A percentile compares a stretch with the other conserved stretches of the same genome.
These are phyloP conservation scores for Phallusia fumigata DNA, from an alignment of 23 tunicate genomes.

Conservation along the genomic window DNA sequence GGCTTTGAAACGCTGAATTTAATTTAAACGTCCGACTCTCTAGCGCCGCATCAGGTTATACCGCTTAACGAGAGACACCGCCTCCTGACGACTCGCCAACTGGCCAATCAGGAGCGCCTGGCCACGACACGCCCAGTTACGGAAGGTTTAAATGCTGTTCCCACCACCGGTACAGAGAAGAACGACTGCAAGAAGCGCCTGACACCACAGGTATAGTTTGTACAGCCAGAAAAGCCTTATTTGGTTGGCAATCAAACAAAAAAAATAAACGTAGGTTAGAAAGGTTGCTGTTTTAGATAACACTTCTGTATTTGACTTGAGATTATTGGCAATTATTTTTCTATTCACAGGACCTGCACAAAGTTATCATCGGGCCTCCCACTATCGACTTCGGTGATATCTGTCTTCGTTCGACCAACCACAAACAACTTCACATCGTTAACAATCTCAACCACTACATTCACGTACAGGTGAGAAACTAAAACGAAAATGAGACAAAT, in stretches of 20 bases:
- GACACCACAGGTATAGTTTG: slow-evolving; percentile 63
- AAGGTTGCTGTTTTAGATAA: too few relatives aligned
- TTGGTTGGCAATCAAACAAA: neutral
- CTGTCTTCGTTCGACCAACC: slow-evolving; percentile 79
- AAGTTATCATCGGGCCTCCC: slow-evolving; percentile 91
- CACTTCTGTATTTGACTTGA: too few relatives aligned
- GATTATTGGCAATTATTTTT: too few relatives aligned
- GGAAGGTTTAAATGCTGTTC: slow-evolving; percentile 89
- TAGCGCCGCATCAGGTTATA: slow-evolving; percentile 26
- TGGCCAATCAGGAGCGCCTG: slow-evolving; percentile 63
- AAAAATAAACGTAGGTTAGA: too few relatives aligned
- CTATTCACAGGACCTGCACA: slow-evolving; percentile 64
- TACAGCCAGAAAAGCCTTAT: neutral
- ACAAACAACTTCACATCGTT: slow-evolving; percentile 69
- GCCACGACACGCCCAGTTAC: slow-evolving; percentile 67
- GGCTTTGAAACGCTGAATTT: too few relatives aligned
- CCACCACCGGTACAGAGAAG: slow-evolving; percentile 68
- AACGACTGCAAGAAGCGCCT: slow-evolving; percentile 58
- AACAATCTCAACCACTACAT: slow-evolving; percentile 83
- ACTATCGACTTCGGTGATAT: slow-evolving; percentile 84
- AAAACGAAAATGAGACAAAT: too few relatives aligned
- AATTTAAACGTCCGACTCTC: neutral
- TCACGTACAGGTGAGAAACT: slow-evolving; percentile 57
- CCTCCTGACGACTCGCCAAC: slow-evolving; percentile 67
- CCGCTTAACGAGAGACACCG: slow-evolving; percentile 58